These are phyloP conservation scores for Alloscopus bannaensis DNA, from an alignment of 2,888 invertebrate species.

Conservation along the genomic window DNA sequence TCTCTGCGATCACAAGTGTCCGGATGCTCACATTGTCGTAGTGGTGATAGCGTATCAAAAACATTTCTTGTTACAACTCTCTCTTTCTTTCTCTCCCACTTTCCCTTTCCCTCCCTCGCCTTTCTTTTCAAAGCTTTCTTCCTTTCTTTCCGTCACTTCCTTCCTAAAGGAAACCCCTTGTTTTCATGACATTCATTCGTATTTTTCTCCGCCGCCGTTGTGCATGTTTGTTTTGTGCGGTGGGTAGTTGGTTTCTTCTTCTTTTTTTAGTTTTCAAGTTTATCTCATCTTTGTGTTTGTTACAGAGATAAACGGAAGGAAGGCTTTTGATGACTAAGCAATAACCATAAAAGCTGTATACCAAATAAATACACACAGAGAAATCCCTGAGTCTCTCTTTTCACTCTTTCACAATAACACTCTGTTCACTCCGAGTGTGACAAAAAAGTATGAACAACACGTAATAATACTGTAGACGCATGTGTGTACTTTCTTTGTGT, in stretches of 20 bases:
- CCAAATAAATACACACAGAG: constrained; percentile 51
- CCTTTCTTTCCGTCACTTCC: constrained; percentile 5
- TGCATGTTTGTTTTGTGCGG: no score
- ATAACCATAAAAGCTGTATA: constrained; percentile 62
- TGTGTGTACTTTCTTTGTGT: no score
- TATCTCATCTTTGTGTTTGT: constrained; percentile 51
- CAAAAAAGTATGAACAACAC: constrained; percentile 34
- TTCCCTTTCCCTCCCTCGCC: not conserved
- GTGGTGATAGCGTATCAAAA: not conserved
- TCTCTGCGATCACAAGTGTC: constrained; percentile 1
- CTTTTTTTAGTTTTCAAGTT: constrained; percentile 28
- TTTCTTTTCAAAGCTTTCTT: not conserved
- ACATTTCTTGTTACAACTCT: constrained; percentile 17
- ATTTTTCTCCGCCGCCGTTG: no score
- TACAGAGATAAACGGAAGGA: constrained; percentile 47
- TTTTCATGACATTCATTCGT: constrained; percentile 40
- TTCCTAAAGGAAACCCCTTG: not conserved
- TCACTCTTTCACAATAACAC: constrained; percentile 35
- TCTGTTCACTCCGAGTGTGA: constrained; percentile 11
- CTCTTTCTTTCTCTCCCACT: constrained; percentile 2
- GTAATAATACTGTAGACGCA: no score
- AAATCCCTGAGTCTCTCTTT: constrained; percentile 48
- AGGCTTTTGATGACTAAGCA: constrained; percentile 59
- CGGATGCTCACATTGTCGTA: constrained; percentile 5
- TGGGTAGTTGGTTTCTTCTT: not conserved